Percentiles rank a stretch among this genome's conserved stretches.
phyloP scores from a whole-genome alignment of 2,113 vertebrate species.

The Ceyx melanurus region DNA sequence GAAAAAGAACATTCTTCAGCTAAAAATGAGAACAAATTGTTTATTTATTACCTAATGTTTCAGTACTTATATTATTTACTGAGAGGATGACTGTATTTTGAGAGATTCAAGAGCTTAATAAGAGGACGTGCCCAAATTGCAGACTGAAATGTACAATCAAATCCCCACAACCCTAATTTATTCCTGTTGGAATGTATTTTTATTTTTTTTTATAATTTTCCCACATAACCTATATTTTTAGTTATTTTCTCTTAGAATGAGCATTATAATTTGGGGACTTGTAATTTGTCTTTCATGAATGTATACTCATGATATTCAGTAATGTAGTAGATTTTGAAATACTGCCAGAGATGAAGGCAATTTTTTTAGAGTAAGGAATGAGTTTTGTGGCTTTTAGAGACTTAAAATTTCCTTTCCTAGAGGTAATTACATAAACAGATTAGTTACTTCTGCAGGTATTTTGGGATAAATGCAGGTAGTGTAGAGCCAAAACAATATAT shows the following conservation, averaged over 20 bases:
- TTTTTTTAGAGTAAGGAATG: background rate
- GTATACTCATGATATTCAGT: background rate
- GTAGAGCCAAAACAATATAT: background rate
- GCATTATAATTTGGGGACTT: background rate
- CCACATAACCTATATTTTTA: background rate
- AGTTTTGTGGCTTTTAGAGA: background rate
- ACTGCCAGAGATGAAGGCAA: background rate
- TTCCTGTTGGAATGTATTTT: background rate
- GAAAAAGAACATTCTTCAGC: background rate
- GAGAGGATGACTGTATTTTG: background rate
- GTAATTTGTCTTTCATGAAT: background rate
- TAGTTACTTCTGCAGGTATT: background rate
- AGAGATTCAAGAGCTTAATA: background rate
- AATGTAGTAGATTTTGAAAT: background rate
- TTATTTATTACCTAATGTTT: background rate
- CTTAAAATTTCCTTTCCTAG: constrained; percentile 1
- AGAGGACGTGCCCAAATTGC: background rate
- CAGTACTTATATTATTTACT: background rate
- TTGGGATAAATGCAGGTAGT: background rate
- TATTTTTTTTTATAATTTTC: background rate
- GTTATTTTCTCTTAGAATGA: background rate
- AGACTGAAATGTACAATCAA: background rate
- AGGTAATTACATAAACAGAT: constrained; percentile 5
- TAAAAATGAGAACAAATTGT: background rate
- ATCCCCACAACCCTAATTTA: background rate